Evolutionary conservation across 1,140 invertebrate species (phyloP).

Genomic region (Antheraea mylitta): DNA sequence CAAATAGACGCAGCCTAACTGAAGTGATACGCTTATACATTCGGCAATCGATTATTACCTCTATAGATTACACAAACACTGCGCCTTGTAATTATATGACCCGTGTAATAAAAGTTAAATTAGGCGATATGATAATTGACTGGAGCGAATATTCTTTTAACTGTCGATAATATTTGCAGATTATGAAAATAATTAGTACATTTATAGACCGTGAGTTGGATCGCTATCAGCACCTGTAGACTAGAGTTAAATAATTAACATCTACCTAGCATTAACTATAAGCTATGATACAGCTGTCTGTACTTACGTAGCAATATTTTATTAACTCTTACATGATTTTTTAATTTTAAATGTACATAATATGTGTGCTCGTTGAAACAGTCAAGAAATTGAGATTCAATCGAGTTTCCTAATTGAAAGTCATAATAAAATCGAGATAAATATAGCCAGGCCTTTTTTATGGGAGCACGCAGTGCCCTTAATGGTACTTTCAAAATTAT

Average conservation of each 20-base stretch:
- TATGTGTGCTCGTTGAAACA: neutral
- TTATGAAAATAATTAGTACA: neutral
- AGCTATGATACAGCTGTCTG: constrained; percentile 53
- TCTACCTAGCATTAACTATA: constrained; percentile 54
- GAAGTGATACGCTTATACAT: too few relatives aligned
- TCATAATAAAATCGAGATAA: too few relatives aligned
- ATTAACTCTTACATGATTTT: constrained; percentile 13
- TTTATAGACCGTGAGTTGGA: constrained; percentile 32
- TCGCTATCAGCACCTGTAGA: constrained; percentile 57
- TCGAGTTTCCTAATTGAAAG: neutral
- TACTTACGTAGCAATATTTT: constrained; percentile 12
- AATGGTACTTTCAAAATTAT: too few relatives aligned
- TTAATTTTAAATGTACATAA: constrained; percentile 1
- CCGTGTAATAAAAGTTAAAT: neutral
- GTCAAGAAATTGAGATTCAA: neutral
- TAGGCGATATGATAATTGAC: neutral
- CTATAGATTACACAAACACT: too few relatives aligned
- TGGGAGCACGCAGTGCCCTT: too few relatives aligned
- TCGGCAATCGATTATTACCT: too few relatives aligned
- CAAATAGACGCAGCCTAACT: too few relatives aligned
- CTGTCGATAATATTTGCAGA: neutral
- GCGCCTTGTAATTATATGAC: too few relatives aligned
- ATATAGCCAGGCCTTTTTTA: too few relatives aligned
- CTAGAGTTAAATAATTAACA: constrained; percentile 54
- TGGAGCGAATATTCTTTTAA: neutral